Evolutionary conservation across 1,140 invertebrate genomes (phyloP).

Genomic region (Lasioglossum albipes): DNA sequence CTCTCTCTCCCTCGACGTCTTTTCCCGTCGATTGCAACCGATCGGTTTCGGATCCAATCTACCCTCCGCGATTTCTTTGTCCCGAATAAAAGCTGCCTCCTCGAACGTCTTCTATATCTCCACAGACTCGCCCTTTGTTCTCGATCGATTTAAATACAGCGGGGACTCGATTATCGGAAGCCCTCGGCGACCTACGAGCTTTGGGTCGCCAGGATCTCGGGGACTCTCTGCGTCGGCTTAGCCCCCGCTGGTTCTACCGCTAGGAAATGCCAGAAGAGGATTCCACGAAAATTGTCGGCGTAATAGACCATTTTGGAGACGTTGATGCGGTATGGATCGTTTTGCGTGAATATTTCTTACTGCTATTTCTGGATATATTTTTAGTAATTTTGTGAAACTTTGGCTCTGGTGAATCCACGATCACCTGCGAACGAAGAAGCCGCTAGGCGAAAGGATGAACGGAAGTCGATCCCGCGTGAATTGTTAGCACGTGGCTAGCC

Average conservation of each 20-base stretch:
- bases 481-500: constrained; percentile 30
- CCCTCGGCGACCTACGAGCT: not conserved
- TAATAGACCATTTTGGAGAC: too few relatives aligned
- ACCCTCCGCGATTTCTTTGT: constrained; percentile 8
- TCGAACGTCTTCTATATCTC: not conserved
- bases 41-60: constrained; percentile 45
- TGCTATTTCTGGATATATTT: too few relatives aligned
- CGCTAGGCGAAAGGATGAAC: not conserved
- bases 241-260: too few relatives aligned
- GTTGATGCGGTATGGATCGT: too few relatives aligned
- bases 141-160: constrained; percentile 29
- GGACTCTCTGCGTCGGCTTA: too few relatives aligned
- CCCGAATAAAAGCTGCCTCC: constrained; percentile 4
- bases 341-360: too few relatives aligned
- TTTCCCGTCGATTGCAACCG: constrained; percentile 22
- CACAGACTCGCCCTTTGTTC: not conserved
- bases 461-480: constrained; percentile 28
- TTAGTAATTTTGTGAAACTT: not conserved
- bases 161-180: constrained; percentile 9
- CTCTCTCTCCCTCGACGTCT: not conserved
- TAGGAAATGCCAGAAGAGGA: too few relatives aligned
- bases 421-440: constrained; percentile 4
- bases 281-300: too few relatives aligned
- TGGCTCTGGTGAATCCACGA: not conserved
- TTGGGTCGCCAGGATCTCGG: not conserved